Base-by-base conservation (phyloP, 1,140 invertebrate species). In the Heliconius hermathena region DNA sequence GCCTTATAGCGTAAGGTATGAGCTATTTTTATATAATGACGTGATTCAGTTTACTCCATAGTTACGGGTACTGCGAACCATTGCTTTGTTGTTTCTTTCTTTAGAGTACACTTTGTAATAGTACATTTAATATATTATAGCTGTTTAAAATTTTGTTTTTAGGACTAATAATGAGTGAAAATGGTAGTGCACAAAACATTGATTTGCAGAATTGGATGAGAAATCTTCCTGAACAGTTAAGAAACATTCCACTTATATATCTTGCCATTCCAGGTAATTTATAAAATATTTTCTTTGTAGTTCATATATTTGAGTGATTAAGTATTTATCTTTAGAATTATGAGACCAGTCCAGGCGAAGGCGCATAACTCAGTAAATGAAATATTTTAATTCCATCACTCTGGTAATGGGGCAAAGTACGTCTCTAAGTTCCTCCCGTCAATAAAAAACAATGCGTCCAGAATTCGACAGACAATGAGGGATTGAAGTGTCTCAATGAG, bases 161-260 rank as follows among this genome's bases (percentile, higher is more conserved):
- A 93, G 91, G 83, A 78, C 38, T 83, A 79, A 89, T 87, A 74
- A 94, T 92, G 91, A 85, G 87, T 82, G 91, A 92, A 79, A 87
- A 90, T 74, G 85, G 73, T 71, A 74, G 76, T 71, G 82, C 88
- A 52, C 83, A 89, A 82, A 86, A 89, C 73, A 84, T 94, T 52
- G 93, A 96, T 87, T 90, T 96, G n/a, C 96, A 97, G 86, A 94
- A 95, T 78, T 97, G 97, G 97, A 97, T 97, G 97, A 94, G 95
- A 33, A 95, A 95, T 83, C 88, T 97, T 82, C 96, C 97, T 77
- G 89, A 92, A 66, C 83, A 90, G 38, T 83, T 97, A 20, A 95
- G 95, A 83, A 88, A 94, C 77, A 60, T 96, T 73, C 96, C 97
- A 70, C 92, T 97, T 78, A 97, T 97, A 80, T 95, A 97, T 86